phyloP scores from a whole-genome alignment of 2,797 vertebrate species.

The Ptychadena robeensis region DNA sequence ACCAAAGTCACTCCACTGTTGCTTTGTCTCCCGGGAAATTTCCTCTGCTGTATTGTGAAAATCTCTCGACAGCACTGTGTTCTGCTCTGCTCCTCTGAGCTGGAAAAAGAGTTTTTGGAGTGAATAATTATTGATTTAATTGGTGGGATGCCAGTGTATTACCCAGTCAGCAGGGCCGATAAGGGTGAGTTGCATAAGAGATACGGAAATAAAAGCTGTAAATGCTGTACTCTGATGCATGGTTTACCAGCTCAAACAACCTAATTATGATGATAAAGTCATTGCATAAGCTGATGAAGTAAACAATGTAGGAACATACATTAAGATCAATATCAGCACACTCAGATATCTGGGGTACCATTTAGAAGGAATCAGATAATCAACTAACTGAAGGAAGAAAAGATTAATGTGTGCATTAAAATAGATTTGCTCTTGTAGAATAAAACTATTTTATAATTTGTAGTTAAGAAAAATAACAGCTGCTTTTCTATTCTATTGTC shows the following conservation, averaged over 20 bases:
- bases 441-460: too few relatives aligned
- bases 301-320: slow-evolving; percentile 11
- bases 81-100: slow-evolving; percentile 54
- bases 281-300: background rate
- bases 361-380: background rate
- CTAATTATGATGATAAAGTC: slow-evolving; percentile 5
- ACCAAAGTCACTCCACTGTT: slow-evolving; percentile 55
- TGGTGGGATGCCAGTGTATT: slow-evolving; percentile 42
- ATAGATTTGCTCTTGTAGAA: too few relatives aligned
- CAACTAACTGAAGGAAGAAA: background rate
- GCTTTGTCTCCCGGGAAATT: slow-evolving; percentile 56
- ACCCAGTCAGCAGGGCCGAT: slow-evolving; percentile 41
- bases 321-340: background rate
- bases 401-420: too few relatives aligned
- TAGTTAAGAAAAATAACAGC: too few relatives aligned
- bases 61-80: slow-evolving; percentile 53
- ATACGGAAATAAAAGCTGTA: background rate
- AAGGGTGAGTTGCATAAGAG: slow-evolving; percentile 33
- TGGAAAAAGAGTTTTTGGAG: slow-evolving; percentile 58
- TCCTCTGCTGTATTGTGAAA: slow-evolving; percentile 56
- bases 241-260: slow-evolving; percentile 2
- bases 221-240: slow-evolving; percentile 10
- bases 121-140: slow-evolving; percentile 61
- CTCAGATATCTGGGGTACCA: background rate
- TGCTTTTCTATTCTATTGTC: too few relatives aligned